Evolutionary conservation across 2,888 invertebrate genomes (phyloP), one percentile per base, ranked within the genome.

Genomic region (Geotrupes spiniger): DNA sequence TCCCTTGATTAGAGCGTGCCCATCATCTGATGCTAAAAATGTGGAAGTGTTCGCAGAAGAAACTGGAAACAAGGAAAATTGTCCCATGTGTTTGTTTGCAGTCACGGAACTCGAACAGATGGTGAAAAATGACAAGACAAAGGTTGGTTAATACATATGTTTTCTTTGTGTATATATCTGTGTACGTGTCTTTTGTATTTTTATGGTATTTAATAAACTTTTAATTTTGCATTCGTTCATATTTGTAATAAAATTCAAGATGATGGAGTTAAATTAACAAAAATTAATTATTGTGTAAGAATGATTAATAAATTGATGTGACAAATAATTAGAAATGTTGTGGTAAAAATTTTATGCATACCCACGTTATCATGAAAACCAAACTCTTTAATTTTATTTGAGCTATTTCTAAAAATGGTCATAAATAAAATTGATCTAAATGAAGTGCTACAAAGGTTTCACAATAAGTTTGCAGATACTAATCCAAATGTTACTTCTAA

Each of bases 41-140:
- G 77, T 83, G 28, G 78, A 80, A 56, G 75, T 82, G 49, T 75
- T 78, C 57, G 68, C 76, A 50, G 61, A 65, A 52, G 70, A 71
- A 43, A 74, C 78, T 61, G 56, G 63, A n/a, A 80, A 83, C 41
- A 84, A 85, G 59, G 79, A 82, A 11, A 85, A 82, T 61, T 92
- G 94, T 65, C 87, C 90, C 1, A 74, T 94, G 5, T 95, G 95
- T 64, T 76, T 93, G 49, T 85, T 92, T 68, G 89, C 89, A 2
- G 81, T 93, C 0, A 79, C 83, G 47, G 82, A 89, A 70, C 72
- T 92, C n/a, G 85, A 89, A 64, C 74, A 80, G 26, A 78, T 82
- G 71, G 78, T 92, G 8, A 82, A 85, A 63, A 78, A 83, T 53
- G 83, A 90, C 60, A 85, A 81, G 63, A 88, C 87, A 21, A 86